Base-by-base conservation (phyloP, 2,797 vertebrate species). In the Melanitta fusca region DNA sequence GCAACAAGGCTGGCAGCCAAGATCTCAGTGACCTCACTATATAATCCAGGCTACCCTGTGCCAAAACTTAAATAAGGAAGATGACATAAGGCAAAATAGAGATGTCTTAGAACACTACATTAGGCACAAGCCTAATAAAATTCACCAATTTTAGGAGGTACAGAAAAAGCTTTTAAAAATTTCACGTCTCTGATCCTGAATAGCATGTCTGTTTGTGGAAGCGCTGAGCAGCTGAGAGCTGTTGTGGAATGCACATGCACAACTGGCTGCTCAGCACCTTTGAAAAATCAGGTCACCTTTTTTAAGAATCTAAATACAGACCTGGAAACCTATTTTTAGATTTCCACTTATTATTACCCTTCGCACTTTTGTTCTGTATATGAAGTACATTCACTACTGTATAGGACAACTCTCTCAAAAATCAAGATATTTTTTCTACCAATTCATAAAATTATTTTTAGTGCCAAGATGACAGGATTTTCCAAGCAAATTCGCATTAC, bases 201-300 rank as follows among this genome's bases (percentile, higher is more conserved):
- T 41, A 57, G 54, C 10, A 41, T 16, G 8, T 45, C 15, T 72
- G 20, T 36, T 88, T 79, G 49, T 41, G 41, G n/a, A 88, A 72
- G n/a, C 0, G 0, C 39, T 17, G 54, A 38, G 61, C 43, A 85
- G 73, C 1, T 65, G n/a, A n/a, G 41, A 20, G 20, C 22, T 27
- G n/a, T 3, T 3, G 11, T 56, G 68, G 43, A 70, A 78, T 36
- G 73, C 60, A 49, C 15, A 20, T 0, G 1, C 49, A 38, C 1
- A 1, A 51, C 17, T 82, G 69, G 47, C 17, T 89, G 57, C 30
- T 79, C 85, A 85, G n/a, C 36, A 89, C 27, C 74, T 87, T 39
- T 84, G n/a, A 32, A 75, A 95, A 85, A 84, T 7, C 45, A 81
- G 45, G 43, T 53, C 62, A 81, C 36, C 36, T 80, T 60, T 53